Evolutionary conservation across 2,888 invertebrate genomes (phyloP).

Genomic region (Limnephilus lunatus): DNA sequence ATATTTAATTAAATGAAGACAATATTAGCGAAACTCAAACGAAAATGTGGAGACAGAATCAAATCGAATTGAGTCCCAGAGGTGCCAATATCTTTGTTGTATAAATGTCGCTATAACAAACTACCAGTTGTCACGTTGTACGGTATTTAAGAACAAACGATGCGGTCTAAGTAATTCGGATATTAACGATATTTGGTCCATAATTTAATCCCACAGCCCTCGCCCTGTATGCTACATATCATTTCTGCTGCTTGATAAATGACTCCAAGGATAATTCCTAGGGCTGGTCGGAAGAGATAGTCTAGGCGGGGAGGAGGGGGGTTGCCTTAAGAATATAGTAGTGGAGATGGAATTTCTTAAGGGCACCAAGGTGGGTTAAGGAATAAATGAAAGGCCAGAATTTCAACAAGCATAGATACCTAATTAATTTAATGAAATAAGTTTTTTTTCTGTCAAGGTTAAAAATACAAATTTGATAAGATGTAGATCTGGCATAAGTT

Average conservation of each 20-base stretch:
- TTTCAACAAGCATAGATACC: not conserved
- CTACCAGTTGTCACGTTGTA: not conserved
- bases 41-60: no score
- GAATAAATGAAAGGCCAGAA: not conserved
- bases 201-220: conserved; percentile 3
- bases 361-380: not conserved
- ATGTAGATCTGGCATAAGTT: no score
- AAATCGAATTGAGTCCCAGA: no score
- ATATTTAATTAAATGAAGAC: no score
- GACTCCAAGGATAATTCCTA: conserved; percentile 62
- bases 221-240: conserved; percentile 54
- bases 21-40: no score
- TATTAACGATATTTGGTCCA: conserved; percentile 52
- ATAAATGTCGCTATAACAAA: not conserved
- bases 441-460: no score
- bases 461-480: no score
- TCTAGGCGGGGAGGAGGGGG: not conserved
- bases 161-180: not conserved
- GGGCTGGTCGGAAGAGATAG: conserved; percentile 61
- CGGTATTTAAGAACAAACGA: not conserved
- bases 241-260: conserved; percentile 63
- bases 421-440: no score
- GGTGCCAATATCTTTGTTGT: no score
- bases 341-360: not conserved
- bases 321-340: not conserved